Conservation (phyloP, 2,113 vertebrate species). For the Tragulus kanchil region DNA sequence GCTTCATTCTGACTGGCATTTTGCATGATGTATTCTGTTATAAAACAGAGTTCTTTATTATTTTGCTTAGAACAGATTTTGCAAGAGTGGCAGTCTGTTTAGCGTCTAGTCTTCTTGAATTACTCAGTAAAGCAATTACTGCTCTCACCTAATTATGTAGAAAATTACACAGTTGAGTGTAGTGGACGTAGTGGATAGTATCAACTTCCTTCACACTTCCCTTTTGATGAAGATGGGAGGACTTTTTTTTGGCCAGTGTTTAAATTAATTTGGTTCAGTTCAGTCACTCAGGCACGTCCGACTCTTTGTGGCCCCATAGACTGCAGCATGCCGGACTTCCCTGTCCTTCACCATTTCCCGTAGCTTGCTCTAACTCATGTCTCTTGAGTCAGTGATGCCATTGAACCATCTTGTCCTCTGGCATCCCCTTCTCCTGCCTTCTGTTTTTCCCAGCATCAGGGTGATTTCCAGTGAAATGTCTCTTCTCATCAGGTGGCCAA, state of each 20-base stretch:
- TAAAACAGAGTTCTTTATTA: constrained; percentile 51
- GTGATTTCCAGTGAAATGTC: too few relatives aligned
- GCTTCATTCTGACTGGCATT: too few relatives aligned
- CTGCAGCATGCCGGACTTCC: too few relatives aligned
- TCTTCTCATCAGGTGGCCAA: too few relatives aligned
- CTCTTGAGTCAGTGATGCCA: neutral
- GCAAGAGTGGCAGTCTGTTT: constrained; percentile 35
- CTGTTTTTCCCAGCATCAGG: too few relatives aligned
- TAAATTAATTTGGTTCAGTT: too few relatives aligned
- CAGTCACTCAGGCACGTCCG: too few relatives aligned
- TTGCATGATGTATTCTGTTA: too few relatives aligned
- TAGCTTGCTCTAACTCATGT: neutral
- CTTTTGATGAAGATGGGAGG: constrained; percentile 39
- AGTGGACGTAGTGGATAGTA: neutral
- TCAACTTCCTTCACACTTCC: constrained; percentile 51
- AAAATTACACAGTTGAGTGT: constrained; percentile 55
- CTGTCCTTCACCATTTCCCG: too few relatives aligned
- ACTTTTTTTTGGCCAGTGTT: neutral
- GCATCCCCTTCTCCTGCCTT: too few relatives aligned
- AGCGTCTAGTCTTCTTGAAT: constrained; percentile 51
- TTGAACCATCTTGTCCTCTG: too few relatives aligned
- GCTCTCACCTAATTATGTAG: constrained; percentile 61
- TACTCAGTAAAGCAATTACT: constrained; percentile 67
- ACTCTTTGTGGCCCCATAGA: too few relatives aligned
- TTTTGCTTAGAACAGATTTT: constrained; percentile 61